Evolutionary conservation across 2,113 vertebrate genomes (phyloP).

Genomic region (Stercorarius parasiticus): DNA sequence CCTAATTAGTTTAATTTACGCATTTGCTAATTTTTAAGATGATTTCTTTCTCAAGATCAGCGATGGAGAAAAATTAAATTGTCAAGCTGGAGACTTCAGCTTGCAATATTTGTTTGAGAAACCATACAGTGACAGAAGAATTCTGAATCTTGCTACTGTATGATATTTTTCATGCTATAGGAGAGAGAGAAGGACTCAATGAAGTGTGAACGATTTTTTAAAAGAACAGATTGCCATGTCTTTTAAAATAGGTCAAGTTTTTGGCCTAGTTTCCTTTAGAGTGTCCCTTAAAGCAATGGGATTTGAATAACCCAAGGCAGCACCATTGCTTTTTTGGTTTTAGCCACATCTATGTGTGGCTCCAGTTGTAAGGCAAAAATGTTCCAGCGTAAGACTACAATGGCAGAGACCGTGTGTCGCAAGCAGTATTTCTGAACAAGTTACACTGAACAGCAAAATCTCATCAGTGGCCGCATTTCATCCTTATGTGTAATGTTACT

Average conservation of each 20-base stretch:
- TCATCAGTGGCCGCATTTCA: not conserved
- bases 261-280: slow-evolving; percentile 55
- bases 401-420: not conserved
- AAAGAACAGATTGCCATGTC: slow-evolving; percentile 63
- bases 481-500: not conserved
- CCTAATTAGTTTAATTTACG: not conserved
- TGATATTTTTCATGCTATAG: slow-evolving; percentile 1
- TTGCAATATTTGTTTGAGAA: not conserved
- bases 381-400: not conserved
- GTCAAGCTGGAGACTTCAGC: not conserved
- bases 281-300: slow-evolving; percentile 43
- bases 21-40: slow-evolving; percentile 8
- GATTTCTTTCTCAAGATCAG: not conserved
- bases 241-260: slow-evolving; percentile 69
- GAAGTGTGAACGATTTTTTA: slow-evolving; percentile 56
- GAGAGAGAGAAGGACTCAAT: slow-evolving; percentile 20
- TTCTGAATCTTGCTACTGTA: not conserved
- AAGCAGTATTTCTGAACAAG: not conserved
- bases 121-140: not conserved
- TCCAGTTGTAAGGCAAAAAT: not conserved
- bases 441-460: not conserved
- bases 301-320: not conserved
- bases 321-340: not conserved
- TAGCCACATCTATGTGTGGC: not conserved
- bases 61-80: not conserved